A percentile compares a stretch with the other conserved stretches of the same genome.
Evolutionary conservation across 2,888 invertebrate genomes (phyloP).

Genomic region (Drosophila buzzatii): DNA sequence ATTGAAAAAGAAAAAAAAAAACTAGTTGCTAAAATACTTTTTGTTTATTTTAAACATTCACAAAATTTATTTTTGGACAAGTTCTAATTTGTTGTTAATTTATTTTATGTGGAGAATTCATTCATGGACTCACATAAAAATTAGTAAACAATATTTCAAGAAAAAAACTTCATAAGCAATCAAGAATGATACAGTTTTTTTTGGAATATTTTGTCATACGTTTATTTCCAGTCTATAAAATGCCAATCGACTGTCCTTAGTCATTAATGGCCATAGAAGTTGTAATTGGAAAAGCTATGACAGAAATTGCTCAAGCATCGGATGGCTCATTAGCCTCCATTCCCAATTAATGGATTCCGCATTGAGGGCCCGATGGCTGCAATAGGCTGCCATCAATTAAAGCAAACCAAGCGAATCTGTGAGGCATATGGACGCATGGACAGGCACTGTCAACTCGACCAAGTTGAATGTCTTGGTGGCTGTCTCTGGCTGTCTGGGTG

Average conservation of each 20-base stretch:
- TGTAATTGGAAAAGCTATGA: conserved; percentile 31
- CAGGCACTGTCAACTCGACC: conserved; percentile 28
- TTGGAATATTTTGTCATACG: conserved; percentile 11
- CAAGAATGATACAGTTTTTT: background rate
- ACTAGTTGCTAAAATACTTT: too few relatives aligned
- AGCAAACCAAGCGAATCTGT: conserved; percentile 50
- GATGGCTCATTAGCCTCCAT: conserved; percentile 58
- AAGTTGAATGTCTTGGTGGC: conserved; percentile 36
- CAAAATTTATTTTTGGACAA: background rate
- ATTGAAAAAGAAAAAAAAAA: background rate
- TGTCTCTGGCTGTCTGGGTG: conserved; percentile 30
- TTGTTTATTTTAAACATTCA: background rate
- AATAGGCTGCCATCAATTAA: conserved; percentile 63
- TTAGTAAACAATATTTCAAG: conserved; percentile 5
- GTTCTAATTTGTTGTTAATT: background rate
- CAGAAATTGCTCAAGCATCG: conserved; percentile 43
- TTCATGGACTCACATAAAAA: background rate
- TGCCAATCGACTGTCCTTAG: conserved; percentile 21
- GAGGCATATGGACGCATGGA: conserved; percentile 21
- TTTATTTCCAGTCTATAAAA: conserved; percentile 26
- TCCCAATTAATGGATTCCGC: conserved; percentile 50
- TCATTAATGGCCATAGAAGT: conserved; percentile 46
- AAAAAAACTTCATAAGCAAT: conserved; percentile 9
- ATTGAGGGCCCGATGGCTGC: conserved; percentile 41
- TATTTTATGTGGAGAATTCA: background rate